Evolutionary conservation across 2,113 vertebrate genomes (phyloP), one percentile per base, ranked within the genome.

Genomic region (Solenodon paradoxus): DNA sequence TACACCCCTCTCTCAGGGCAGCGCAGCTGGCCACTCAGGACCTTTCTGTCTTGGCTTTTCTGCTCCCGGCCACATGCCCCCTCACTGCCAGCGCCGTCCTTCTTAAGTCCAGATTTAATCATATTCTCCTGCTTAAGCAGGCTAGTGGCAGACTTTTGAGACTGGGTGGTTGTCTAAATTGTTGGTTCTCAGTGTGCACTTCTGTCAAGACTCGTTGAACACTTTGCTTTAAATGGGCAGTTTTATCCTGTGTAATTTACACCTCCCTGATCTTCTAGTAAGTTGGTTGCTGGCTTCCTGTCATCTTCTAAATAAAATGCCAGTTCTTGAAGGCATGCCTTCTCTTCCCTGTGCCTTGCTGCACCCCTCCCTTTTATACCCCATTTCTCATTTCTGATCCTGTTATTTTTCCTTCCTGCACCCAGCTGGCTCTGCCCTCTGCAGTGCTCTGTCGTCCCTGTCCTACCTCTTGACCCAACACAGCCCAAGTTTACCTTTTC

Each of bases 371-470:
- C 22, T 63, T 38, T 7, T 13, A 0, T 81, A 32, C 28, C 47
- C 53, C 12, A 53, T 19, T 38, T 47, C 38, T 24, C 13, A 8
- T 32, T 35, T 3, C 45, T 59, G 49, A 22, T 71, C 30, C 30
- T 57, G 51, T 7, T 59, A 35, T 40, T 47, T 26, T 38, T 47
- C 12, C 11, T 38, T 7, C 22, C 55, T 68, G 79, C 49, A 42
- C 7, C 9, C 2, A 0, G n/a, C 22, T 11, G 30, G 2, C 3
- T 22, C 0, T 45, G 71, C n/a, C 7, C 0, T 40, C 64, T 22
- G 5, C 26, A 9, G n/a, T 15, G 5, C 12, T 38, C 45, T 12
- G n/a, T 35, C 51, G 1, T 26, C 11, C 9, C 12, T 42, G 49
- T 9, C 8, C 53, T 24, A 2, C 69, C 13, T 10, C 51, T 28